Evolutionary conservation across 2,888 invertebrate species (phyloP).

Genomic region (Euplagia quadripunctaria): DNA sequence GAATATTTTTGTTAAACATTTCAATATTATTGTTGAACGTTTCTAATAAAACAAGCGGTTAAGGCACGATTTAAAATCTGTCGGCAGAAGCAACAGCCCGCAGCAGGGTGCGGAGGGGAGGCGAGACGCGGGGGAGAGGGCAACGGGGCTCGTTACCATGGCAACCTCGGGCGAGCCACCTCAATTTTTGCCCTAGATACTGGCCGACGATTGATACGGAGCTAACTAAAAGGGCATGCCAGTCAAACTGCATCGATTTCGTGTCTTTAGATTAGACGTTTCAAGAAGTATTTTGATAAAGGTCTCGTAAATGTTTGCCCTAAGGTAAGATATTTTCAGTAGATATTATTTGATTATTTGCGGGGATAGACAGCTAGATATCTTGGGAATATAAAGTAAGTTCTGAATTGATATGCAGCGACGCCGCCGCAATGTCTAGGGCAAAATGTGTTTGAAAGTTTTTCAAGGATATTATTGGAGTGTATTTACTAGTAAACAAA

Average conservation of each 20-base stretch:
- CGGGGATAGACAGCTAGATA: neutral
- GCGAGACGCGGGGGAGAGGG: constrained; percentile 24
- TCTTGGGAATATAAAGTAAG: neutral
- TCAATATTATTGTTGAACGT: constrained; percentile 15
- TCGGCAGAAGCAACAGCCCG: constrained; percentile 52
- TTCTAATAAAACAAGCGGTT: constrained; percentile 10
- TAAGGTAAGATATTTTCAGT: constrained; percentile 7
- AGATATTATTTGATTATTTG: constrained; percentile 2
- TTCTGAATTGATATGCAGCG: constrained; percentile 7
- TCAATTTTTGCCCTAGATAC: constrained; percentile 79
- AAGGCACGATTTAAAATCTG: constrained; percentile 24
- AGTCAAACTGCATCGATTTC: constrained; percentile 45
- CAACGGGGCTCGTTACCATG: constrained; percentile 62
- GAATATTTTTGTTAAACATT: constrained; percentile 7
- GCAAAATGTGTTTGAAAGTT: neutral
- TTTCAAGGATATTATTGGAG: neutral
- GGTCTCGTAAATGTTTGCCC: neutral
- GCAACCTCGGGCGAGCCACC: constrained; percentile 65
- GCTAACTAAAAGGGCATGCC: constrained; percentile 55
- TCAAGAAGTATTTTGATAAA: constrained; percentile 8
- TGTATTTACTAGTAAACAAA: neutral
- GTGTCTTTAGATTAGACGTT: constrained; percentile 4
- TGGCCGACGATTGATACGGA: constrained; percentile 59
- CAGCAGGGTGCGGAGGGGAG: constrained; percentile 40
- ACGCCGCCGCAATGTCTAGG: neutral